Evolutionary conservation across 1,140 invertebrate species (phyloP).

Genomic region (Drosophila pallidifrons): DNA sequence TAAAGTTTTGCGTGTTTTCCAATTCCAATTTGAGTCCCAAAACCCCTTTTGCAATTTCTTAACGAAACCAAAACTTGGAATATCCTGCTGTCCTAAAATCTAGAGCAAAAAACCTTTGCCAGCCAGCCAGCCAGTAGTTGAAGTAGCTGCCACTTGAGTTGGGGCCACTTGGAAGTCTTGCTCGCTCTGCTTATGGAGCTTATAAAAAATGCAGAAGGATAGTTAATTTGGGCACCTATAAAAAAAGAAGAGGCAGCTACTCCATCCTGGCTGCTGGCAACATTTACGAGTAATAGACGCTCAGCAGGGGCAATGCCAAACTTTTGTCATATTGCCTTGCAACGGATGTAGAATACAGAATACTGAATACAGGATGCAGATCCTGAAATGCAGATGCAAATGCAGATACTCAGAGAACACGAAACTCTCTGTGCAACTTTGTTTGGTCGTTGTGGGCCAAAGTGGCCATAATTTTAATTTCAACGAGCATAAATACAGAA

Average conservation of each 20-base stretch:
- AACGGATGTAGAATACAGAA: constrained; percentile 1
- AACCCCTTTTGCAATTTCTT: neutral
- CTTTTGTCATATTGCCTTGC: neutral
- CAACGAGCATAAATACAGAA: constrained; percentile 69
- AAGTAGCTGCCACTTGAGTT: constrained; percentile 9
- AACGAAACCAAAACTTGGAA: neutral
- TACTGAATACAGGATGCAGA: constrained; percentile 3
- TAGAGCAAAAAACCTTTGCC: neutral
- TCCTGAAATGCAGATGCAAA: neutral
- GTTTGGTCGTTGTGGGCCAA: constrained; percentile 55
- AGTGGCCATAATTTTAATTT: constrained; percentile 80
- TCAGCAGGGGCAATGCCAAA: neutral
- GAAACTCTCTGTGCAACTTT: constrained; percentile 16
- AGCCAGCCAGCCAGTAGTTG: neutral
- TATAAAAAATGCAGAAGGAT: constrained; percentile 17
- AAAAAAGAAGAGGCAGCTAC: constrained; percentile 1
- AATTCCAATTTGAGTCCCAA: neutral
- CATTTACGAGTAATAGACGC: constrained; percentile 17
- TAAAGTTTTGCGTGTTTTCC: no score
- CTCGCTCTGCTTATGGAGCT: neutral
- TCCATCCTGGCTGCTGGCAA: constrained; percentile 2
- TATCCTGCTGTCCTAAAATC: neutral
- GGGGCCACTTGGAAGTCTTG: neutral
- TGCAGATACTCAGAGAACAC: constrained; percentile 3
- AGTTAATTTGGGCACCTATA: constrained; percentile 30